Percentiles rank a stretch among this genome's conserved stretches.
phyloP scores from a whole-genome alignment of 2,113 vertebrate species.

The Leptobrachium ailaonicum region DNA sequence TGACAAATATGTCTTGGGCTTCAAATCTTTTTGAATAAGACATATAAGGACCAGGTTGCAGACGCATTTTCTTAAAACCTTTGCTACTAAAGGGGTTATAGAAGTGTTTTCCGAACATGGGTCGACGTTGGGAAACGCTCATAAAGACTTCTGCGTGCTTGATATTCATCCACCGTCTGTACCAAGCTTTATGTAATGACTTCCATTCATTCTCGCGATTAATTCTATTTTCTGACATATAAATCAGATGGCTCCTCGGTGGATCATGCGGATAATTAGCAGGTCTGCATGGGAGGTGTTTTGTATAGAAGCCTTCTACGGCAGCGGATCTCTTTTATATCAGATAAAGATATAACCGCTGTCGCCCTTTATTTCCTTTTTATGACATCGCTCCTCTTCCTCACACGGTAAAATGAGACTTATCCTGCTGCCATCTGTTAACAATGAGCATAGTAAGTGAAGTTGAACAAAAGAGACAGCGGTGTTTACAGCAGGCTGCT shows the following conservation, averaged over 20 bases:
- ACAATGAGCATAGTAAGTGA: constrained; percentile 40
- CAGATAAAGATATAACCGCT: constrained; percentile 35
- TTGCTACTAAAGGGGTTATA: too few species aligned
- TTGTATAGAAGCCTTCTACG: constrained; percentile 3
- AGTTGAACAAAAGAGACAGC: constrained; percentile 20
- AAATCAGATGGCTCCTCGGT: neutral
- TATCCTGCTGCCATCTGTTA: constrained; percentile 41
- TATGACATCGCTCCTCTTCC: constrained; percentile 25
- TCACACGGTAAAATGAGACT: constrained; percentile 43
- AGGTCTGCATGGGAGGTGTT: constrained; percentile 4
- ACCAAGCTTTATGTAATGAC: too few species aligned
- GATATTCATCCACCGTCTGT: too few species aligned
- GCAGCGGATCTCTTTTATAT: constrained; percentile 27
- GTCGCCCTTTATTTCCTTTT: constrained; percentile 38
- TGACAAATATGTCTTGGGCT: too few species aligned
- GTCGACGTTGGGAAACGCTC: too few species aligned
- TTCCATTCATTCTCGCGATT: neutral
- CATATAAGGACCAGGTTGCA: too few species aligned
- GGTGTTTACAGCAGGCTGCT: constrained; percentile 1
- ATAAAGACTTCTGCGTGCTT: too few species aligned
- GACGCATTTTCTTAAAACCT: too few species aligned
- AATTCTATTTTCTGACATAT: constrained; percentile 5
- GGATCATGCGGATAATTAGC: constrained; percentile 26
- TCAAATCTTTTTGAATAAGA: too few species aligned
- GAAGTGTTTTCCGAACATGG: too few species aligned